Conservation (phyloP, 1,140 invertebrate genomes). For the Platorchestia sp. region DNA sequence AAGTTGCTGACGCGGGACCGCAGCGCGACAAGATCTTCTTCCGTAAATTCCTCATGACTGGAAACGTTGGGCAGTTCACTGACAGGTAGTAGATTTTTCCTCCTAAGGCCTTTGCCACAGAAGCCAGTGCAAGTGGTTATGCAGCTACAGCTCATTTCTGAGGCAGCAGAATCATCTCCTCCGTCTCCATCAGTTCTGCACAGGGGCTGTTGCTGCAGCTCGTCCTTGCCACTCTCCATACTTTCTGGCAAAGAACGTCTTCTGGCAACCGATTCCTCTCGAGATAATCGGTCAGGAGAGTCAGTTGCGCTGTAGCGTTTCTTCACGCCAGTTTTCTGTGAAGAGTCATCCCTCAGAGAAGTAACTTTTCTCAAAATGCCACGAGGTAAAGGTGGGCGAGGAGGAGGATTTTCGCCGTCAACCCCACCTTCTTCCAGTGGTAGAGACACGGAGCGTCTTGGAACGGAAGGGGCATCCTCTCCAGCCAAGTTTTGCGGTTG, state of each 20-base stretch:
- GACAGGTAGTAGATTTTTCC: conserved; percentile 81
- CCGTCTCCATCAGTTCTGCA: conserved; percentile 60
- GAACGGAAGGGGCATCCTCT: conserved; percentile 72
- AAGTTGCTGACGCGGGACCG: conserved; percentile 69
- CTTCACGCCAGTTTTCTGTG: conserved; percentile 73
- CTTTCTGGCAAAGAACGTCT: conserved; percentile 64
- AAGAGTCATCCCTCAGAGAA: conserved; percentile 68
- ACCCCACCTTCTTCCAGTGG: conserved; percentile 72
- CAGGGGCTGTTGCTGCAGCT: conserved; percentile 37
- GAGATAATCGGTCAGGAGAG: conserved; percentile 58
- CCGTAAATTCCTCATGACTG: conserved; percentile 68
- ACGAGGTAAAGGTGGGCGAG: conserved; percentile 79
- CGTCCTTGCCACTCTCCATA: conserved; percentile 61
- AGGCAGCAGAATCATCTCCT: conserved; percentile 33
- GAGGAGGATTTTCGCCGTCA: conserved; percentile 73
- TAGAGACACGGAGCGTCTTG: conserved; percentile 78
- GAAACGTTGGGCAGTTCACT: conserved; percentile 75
- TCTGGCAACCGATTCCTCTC: conserved; percentile 63
- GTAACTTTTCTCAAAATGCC: conserved; percentile 77
- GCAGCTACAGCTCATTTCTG: conserved; percentile 65
- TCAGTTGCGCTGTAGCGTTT: conserved; percentile 85
- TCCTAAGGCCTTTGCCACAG: conserved; percentile 71
- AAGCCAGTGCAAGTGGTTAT: conserved; percentile 66
- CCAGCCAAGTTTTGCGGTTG: conserved; percentile 71
- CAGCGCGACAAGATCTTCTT: conserved; percentile 68